Percentiles rank a stretch among this genome's conserved stretches.
Evolutionary conservation across 2,797 vertebrate species (phyloP).

Genomic region (Enteromius unitaeniatus): DNA sequence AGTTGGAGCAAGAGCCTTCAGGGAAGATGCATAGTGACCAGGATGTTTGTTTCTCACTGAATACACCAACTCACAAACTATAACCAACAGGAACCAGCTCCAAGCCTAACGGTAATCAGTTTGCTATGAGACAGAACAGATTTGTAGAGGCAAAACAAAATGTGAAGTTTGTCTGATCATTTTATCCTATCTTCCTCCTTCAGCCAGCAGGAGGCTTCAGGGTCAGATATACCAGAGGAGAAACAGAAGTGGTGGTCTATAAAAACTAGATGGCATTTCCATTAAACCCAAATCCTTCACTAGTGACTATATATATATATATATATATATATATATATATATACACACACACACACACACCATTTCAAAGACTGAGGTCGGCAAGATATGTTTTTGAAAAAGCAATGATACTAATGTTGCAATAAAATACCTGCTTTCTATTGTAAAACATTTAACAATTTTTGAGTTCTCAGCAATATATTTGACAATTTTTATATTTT

Average conservation of each 20-base stretch:
- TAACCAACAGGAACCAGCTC: slow-evolving; percentile 13
- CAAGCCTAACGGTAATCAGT: slow-evolving; percentile 14
- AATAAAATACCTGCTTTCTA: background rate
- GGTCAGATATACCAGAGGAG: slow-evolving; percentile 5
- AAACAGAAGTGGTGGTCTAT: slow-evolving; percentile 21
- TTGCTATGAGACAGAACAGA: background rate
- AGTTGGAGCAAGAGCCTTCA: slow-evolving; percentile 40
- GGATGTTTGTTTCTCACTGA: background rate
- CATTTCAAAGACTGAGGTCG: background rate
- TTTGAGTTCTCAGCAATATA: no score
- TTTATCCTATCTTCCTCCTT: slow-evolving; percentile 21
- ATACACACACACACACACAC: background rate
- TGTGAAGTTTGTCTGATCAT: slow-evolving; percentile 7
- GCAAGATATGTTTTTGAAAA: background rate
- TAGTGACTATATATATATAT: background rate
- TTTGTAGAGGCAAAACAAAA: background rate
- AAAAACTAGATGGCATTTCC: background rate
- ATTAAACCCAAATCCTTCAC: slow-evolving; percentile 1
- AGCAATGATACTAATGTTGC: background rate
- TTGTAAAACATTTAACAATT: background rate
- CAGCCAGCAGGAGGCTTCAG: slow-evolving; percentile 26
- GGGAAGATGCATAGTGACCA: slow-evolving; percentile 21
- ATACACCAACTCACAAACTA: slow-evolving; percentile 44
- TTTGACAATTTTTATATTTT: background rate
- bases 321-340: no score